Conservation (phyloP, 2,888 invertebrate species). For the Chorisops tibialis region DNA sequence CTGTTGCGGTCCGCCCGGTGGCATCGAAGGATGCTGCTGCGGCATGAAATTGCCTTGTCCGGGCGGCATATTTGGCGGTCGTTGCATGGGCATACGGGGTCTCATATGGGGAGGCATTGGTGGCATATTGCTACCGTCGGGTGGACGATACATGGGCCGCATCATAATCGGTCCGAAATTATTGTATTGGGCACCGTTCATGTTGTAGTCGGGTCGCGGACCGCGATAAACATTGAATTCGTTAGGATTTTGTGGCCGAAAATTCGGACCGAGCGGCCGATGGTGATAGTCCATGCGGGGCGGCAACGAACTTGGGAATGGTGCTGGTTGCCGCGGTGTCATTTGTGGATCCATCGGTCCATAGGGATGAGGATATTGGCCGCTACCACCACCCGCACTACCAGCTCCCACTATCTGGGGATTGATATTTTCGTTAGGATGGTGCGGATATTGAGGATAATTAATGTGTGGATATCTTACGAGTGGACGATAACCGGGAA, state of each 20-base stretch:
- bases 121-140: slow-evolving; percentile 24
- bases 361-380: slow-evolving; percentile 34
- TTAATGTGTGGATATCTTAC: slow-evolving; percentile 29
- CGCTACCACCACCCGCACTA: slow-evolving; percentile 32
- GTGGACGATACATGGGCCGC: slow-evolving; percentile 40
- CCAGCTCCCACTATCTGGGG: slow-evolving; percentile 39
- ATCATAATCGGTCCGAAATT: slow-evolving; percentile 22
- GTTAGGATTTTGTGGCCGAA: slow-evolving; percentile 37
- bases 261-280: slow-evolving; percentile 32
- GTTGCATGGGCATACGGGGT: slow-evolving; percentile 36
- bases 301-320: slow-evolving; percentile 36
- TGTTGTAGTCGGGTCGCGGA: slow-evolving; percentile 27
- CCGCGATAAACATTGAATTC: slow-evolving; percentile 31
- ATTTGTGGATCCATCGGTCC: slow-evolving; percentile 24
- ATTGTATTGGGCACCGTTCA: slow-evolving; percentile 26
- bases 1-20: background rate
- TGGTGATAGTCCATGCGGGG: slow-evolving; percentile 34
- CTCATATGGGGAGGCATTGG: slow-evolving; percentile 31
- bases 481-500: slow-evolving; percentile 39
- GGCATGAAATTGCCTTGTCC: slow-evolving; percentile 44
- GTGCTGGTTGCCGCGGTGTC: slow-evolving; percentile 38
- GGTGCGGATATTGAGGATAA: slow-evolving; percentile 37
- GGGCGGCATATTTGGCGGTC: slow-evolving; percentile 55
- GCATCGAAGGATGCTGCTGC: slow-evolving; percentile 4
- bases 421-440: slow-evolving; percentile 38